Base-by-base conservation (phyloP, 2,797 vertebrate species). In the Chromis chromis region DNA sequence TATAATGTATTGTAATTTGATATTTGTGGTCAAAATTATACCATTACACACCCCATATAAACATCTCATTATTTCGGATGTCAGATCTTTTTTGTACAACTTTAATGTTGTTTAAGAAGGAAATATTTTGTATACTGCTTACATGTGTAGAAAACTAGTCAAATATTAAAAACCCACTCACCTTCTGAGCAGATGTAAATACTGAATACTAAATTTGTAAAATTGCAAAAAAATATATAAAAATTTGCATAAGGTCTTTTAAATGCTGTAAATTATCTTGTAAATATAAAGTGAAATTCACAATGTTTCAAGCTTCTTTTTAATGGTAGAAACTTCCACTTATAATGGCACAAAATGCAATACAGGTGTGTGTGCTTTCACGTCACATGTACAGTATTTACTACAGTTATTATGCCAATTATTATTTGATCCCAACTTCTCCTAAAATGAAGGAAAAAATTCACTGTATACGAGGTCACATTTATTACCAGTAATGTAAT, bases 401-500 rank as follows among this genome's bases (percentile, higher is more conserved):
- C 44, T n/a, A n/a, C 19, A 21, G 10, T 12, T 49, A 22, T 8
- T 49, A 19, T 21, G 46, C 19, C 10, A 4, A n/a, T 49, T 48
- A 21, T n/a, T n/a, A 21, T 48, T 48, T n/a, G 8, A 27, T 54
- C 56, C 31, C 40, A 69, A 62, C 14, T 1, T 58, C 14, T 62
- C 22, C 17, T 59, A 40, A 50, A 48, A 0, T 63, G 36, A 36
- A 8, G 19, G 14, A 40, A 52, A 21, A 6, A 54, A 48, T 71
- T 27, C 12, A 22, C 4, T 46, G 46, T 3, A 46, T 25, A n/a
- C 3, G 8, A 66, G 22, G 27, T 64, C 16, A 16, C 3, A 52
- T 65, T 31, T 60, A 67, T 65, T 53, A 48, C 27, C n/a, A 62
- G 25, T 25, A 3, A 74, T 63, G 33, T 46, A 78, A 79, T 68